Evolutionary conservation across 2,113 vertebrate species (phyloP), one percentile per base, ranked within the genome.

Genomic region (Mirounga angustirostris): DNA sequence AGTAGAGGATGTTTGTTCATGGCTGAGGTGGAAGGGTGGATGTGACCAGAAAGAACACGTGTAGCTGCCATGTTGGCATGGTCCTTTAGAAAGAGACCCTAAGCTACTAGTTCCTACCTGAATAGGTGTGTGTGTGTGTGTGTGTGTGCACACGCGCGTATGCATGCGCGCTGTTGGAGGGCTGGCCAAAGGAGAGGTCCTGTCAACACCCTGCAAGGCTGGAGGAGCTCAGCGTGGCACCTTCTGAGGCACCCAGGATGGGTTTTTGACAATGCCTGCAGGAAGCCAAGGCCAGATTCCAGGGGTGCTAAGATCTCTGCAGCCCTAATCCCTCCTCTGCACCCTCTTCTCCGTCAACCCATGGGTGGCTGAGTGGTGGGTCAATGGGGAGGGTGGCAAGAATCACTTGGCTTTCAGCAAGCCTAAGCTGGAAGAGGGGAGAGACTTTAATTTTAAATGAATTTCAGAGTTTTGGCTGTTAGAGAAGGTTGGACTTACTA

Each of bases 391-490:
- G 26, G 36, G 26, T 10, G 50, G 30, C 10, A 36, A 67, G 71
- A 65, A 67, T 11, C 4, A 8, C 54, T 56, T 74, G 65, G 50
- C 46, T 74, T 46, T 30, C 33, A 52, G 46, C 5, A 71, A 59
- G 56, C 18, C 63, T 71, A 19, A 67, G 14, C 26, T 76, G 40
- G 33, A 52, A 56, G 26, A 59, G 1, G 3, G 11, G 28, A 71
- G 65, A 56, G 63, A 26, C 3, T 58, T 86, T 54, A 6, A 71
- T 3, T 87, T 59, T 54, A 95, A 97, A 69, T 21, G 33, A 26
- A 90, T 82, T 71, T 83, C 28, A 76, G 85, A 89, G 59, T 85
- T 82, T 58, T 86, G 80, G 81, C 58, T 81, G 30, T n/a, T 36
- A 36, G 0, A 50, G 11, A 90, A 93, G 92, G 56, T 36, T 74